Conservation (phyloP, 2,113 vertebrate genomes). For the Triplophysa rosa region DNA sequence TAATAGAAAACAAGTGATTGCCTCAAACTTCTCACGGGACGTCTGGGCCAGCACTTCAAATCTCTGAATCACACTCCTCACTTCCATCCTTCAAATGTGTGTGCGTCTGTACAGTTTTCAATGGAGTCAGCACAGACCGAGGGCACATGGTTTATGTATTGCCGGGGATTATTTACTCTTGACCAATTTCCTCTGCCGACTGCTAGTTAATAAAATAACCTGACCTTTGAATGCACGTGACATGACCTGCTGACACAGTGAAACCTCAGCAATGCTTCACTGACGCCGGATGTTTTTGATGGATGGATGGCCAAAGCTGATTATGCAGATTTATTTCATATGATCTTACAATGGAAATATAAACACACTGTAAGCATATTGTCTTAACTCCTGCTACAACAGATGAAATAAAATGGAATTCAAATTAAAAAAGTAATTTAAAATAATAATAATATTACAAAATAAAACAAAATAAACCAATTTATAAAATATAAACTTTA, state of each 20-base stretch:
- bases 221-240: conserved; percentile 65
- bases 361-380: no score
- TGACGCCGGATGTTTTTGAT: conserved; percentile 42
- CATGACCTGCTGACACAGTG: conserved; percentile 44
- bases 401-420: not conserved
- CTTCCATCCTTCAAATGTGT: not conserved
- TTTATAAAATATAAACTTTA: no score
- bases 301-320: conserved; percentile 21
- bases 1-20: conserved; percentile 55
- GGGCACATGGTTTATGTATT: conserved; percentile 53
- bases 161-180: conserved; percentile 65
- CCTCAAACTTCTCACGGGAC: conserved; percentile 34
- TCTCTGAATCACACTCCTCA: conserved; percentile 2
- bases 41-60: conserved; percentile 21
- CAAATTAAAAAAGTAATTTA: no score
- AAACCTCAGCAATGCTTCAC: conserved; percentile 22
- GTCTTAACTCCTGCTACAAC: not conserved
- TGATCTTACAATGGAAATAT: not conserved
- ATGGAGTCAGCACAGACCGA: conserved; percentile 42
- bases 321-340: not conserved
- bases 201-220: conserved; percentile 69
- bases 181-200: conserved; percentile 62
- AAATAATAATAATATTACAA: no score
- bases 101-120: conserved; percentile 18
- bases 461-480: no score